A percentile compares a stretch with the other conserved stretches of the same genome.
Evolutionary conservation across 2,797 vertebrate species (phyloP).

Genomic region (Tenualosa ilisha): DNA sequence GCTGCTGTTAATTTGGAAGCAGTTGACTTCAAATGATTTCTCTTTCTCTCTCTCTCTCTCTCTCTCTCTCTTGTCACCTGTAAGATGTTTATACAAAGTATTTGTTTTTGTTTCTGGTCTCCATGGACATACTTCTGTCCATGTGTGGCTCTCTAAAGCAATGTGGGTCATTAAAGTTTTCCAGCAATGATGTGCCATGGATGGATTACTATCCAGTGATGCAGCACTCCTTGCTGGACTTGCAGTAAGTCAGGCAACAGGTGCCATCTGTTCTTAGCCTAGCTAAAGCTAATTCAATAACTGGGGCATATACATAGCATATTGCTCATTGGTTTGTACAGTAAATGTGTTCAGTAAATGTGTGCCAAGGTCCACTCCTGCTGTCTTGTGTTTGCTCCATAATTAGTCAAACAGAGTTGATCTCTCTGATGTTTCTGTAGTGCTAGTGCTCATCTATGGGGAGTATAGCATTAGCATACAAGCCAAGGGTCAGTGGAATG

Average conservation of each 20-base stretch:
- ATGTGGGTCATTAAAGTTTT: slow-evolving; percentile 9
- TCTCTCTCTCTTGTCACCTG: not conserved
- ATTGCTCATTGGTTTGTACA: slow-evolving; percentile 3
- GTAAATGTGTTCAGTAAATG: not conserved
- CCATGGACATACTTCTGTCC: not conserved
- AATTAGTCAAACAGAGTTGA: not conserved
- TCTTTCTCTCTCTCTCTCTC: not conserved
- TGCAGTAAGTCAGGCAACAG: slow-evolving; percentile 21
- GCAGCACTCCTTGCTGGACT: slow-evolving; percentile 9
- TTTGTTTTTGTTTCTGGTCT: not conserved
- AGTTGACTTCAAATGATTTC: too few species aligned
- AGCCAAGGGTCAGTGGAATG: not conserved
- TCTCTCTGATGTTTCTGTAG: not conserved
- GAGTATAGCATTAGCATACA: not conserved
- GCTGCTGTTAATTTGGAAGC: too few species aligned
- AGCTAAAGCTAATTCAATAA: slow-evolving; percentile 18
- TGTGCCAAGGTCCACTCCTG: not conserved
- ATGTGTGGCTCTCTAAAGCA: not conserved
- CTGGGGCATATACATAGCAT: not conserved
- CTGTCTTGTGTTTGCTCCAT: not conserved
- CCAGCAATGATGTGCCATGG: not conserved
- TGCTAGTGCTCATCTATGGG: not conserved
- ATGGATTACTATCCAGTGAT: slow-evolving; percentile 14
- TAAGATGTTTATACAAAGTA: not conserved
- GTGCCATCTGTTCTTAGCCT: slow-evolving; percentile 18